Base-by-base conservation (phyloP, 2,888 invertebrate species). In the Tromatobia lineatoria region DNA sequence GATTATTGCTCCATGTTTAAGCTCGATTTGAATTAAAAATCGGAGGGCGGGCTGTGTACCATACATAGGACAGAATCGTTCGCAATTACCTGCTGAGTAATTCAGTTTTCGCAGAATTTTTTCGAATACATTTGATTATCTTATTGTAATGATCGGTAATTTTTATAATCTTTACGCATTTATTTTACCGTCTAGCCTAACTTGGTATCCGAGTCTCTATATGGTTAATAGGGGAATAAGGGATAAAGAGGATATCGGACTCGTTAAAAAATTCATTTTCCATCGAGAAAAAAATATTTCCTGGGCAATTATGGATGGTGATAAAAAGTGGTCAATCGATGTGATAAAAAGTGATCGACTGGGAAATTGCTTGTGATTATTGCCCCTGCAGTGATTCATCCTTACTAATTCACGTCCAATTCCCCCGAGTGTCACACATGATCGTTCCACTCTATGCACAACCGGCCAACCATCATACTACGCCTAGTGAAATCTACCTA, bases 1-100 rank as follows among this genome's bases (percentile, higher is more conserved):
- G 70, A 69, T 81, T 75, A 59, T 78, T 67, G 59, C 70, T 10
- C 34, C 71, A 79, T 67, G 59, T 75, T 50, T 45, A 75, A 66
- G 20, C 59, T 50, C 23, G 66, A 70, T 79, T 82, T 59, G 52
- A 38, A 42, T 57, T n/a, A 42, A 23, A 45, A 57, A 74, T 52
- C 69, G 2, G 64, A 54, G 25, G 57, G 20, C 15, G 25, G 15
- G 66, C 67, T 18, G 1, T 45, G 38, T 0, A 61, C 7, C 45
- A 69, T 8, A n/a, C 50, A 20, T 66, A 18, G 25, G 18, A 23
- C 42, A 15, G 6, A 2, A 13, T 15, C 42, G 20, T 38, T 18
- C 15, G 11, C 20, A 18, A 57, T 57, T 6, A 25, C 10, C 18
- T 4, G 10, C 38, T 38, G 38, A 38, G 10, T 38, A 38, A 38